Evolutionary conservation across 2,797 vertebrate genomes (phyloP).

Genomic region (Halcyon badia): DNA sequence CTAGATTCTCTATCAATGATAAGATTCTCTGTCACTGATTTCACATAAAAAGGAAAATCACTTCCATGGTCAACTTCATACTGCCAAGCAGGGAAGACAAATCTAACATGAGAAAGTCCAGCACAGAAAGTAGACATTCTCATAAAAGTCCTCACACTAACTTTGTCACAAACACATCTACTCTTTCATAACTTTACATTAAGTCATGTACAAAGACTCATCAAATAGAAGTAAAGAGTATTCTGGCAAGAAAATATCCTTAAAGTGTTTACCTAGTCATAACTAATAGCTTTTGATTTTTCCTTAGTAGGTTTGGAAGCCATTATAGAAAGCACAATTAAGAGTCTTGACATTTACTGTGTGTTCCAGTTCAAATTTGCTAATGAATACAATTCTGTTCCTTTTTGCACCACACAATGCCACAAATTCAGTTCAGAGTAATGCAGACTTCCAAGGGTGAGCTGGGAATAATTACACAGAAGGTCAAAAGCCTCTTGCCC

Average conservation of each 20-base stretch:
- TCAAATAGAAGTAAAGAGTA: slow-evolving; percentile 76
- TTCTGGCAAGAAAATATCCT: slow-evolving; percentile 72
- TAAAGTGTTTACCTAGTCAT: slow-evolving; percentile 82
- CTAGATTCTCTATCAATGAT: not conserved
- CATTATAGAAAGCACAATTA: slow-evolving; percentile 80
- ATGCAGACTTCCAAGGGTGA: slow-evolving; percentile 75
- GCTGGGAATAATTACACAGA: slow-evolving; percentile 77
- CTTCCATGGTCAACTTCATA: not conserved
- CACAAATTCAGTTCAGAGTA: slow-evolving; percentile 76
- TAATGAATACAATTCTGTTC: slow-evolving; percentile 78
- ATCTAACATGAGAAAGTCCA: not conserved
- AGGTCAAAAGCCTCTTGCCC: slow-evolving; percentile 80
- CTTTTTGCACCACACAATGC: slow-evolving; percentile 67
- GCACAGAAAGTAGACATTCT: not conserved
- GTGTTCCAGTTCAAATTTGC: slow-evolving; percentile 78
- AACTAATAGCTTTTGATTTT: slow-evolving; percentile 83
- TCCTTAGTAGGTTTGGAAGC: slow-evolving; percentile 78
- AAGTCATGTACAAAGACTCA: slow-evolving; percentile 66
- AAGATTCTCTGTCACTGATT: not conserved
- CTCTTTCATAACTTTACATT: slow-evolving; percentile 76
- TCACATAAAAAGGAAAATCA: not conserved
- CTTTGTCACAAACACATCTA: slow-evolving; percentile 69
- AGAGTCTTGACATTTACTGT: slow-evolving; percentile 83
- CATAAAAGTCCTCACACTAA: not conserved
- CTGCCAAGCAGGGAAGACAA: not conserved